A percentile compares a stretch with the other conserved stretches of the same genome.
Evolutionary conservation across 2,113 vertebrate genomes (phyloP).

Genomic region (Rhinoptilus africanus): DNA sequence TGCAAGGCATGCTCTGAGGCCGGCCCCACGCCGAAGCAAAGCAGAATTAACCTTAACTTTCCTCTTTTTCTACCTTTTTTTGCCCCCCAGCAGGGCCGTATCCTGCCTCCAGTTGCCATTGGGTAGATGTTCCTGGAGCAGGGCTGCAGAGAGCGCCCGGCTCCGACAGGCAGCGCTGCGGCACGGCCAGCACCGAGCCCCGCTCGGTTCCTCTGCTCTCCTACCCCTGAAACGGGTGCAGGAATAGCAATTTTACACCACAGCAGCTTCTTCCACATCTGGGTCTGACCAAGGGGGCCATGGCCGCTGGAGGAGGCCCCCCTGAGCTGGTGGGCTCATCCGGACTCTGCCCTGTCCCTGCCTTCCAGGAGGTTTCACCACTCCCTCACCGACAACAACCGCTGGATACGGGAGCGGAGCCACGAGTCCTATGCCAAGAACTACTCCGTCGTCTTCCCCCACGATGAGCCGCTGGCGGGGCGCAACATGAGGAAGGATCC

Average conservation of each 20-base stretch:
- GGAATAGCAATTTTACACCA: not conserved
- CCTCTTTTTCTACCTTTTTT: not conserved
- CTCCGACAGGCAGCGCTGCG: rapidly evolving
- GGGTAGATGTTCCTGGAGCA: not conserved
- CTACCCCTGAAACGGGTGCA: rapidly evolving
- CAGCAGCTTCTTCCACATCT: not conserved
- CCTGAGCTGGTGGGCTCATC: rapidly evolving
- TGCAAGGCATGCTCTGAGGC: rapidly evolving
- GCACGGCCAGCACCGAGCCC: not conserved
- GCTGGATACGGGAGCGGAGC: constrained; percentile 92
- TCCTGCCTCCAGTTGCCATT: not conserved
- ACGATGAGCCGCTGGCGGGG: constrained; percentile 90
- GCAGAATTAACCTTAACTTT: not conserved
- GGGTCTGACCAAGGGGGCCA: not conserved
- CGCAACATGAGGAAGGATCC: constrained; percentile 87
- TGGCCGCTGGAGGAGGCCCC: not conserved
- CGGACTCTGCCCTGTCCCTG: rapidly evolving
- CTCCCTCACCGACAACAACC: constrained; percentile 81
- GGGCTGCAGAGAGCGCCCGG: rapidly evolving
- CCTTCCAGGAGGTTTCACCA: constrained; percentile 86
- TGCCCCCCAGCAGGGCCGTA: not conserved
- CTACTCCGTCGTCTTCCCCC: constrained; percentile 91
- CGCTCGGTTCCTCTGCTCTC: not conserved
- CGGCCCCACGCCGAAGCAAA: rapidly evolving
- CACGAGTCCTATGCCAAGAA: constrained; percentile 97